Conservation (phyloP, 53 echinoderm and acorn worm genomes). For the Temnopleurus reevesii region DNA sequence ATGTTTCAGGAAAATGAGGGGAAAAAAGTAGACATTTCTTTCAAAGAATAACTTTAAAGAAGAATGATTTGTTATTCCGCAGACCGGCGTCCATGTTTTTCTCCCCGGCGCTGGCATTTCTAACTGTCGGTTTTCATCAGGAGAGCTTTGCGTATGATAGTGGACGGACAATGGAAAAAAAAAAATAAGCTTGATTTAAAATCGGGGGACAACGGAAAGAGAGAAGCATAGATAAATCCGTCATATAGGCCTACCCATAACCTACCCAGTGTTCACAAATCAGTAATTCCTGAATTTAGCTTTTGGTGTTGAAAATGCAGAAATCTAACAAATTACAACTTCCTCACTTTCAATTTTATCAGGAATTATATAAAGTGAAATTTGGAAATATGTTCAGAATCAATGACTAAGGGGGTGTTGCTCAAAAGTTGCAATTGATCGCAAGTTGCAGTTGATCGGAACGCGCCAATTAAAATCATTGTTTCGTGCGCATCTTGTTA, state of each 20-base stretch:
- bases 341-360: too few relatives aligned
- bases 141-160: neutral
- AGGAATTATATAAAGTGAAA: too few relatives aligned
- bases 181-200: conserved; percentile 11
- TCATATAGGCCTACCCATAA: neutral
- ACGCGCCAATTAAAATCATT: too few relatives aligned
- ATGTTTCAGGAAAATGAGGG: neutral
- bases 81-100: neutral
- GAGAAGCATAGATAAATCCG: neutral
- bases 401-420: too few relatives aligned
- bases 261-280: neutral
- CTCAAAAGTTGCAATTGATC: too few relatives aligned
- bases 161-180: neutral
- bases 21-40: neutral
- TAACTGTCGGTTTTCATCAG: conserved; percentile 16
- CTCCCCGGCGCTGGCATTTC: conserved; percentile 27
- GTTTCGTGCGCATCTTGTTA: too few relatives aligned
- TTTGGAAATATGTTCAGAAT: too few relatives aligned
- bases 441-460: too few relatives aligned
- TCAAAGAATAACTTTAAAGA: neutral
- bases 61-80: conserved; percentile 14
- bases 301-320: neutral
- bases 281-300: neutral
- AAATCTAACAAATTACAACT: neutral
- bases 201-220: neutral